Evolutionary conservation across 2,113 vertebrate genomes (phyloP).

Genomic region (Camelus dromedarius): DNA sequence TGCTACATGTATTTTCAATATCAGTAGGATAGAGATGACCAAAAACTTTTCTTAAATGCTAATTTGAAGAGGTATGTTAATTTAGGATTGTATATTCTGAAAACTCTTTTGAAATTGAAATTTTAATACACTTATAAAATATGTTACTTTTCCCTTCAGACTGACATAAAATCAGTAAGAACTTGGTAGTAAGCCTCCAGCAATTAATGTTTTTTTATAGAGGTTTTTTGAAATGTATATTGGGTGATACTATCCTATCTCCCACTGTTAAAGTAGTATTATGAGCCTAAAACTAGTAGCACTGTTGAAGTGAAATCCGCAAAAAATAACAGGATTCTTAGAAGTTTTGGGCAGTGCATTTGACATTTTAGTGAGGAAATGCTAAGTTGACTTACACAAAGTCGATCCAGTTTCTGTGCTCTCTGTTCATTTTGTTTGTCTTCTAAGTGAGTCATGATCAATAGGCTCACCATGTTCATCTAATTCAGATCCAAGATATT

Average conservation of each 20-base stretch:
- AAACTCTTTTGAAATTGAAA: constrained; percentile 5
- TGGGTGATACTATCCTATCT: background rate
- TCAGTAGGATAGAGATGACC: background rate
- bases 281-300: background rate
- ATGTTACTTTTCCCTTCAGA: background rate
- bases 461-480: background rate
- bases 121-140: background rate
- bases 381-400: background rate
- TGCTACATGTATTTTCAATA: background rate
- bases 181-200: background rate
- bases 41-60: background rate
- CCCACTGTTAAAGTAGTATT: background rate
- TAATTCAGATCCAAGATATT: background rate
- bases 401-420: background rate
- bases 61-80: background rate
- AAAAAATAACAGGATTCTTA: background rate
- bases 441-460: background rate
- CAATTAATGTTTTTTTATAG: background rate
- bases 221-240: background rate
- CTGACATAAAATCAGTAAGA: background rate
- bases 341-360: background rate
- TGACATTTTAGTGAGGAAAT: constrained; percentile 21
- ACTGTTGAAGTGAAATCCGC: background rate
- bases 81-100: background rate
- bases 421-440: background rate